Conservation (phyloP, 2,113 vertebrate species). For the Periophthalmodon schlosseri region DNA sequence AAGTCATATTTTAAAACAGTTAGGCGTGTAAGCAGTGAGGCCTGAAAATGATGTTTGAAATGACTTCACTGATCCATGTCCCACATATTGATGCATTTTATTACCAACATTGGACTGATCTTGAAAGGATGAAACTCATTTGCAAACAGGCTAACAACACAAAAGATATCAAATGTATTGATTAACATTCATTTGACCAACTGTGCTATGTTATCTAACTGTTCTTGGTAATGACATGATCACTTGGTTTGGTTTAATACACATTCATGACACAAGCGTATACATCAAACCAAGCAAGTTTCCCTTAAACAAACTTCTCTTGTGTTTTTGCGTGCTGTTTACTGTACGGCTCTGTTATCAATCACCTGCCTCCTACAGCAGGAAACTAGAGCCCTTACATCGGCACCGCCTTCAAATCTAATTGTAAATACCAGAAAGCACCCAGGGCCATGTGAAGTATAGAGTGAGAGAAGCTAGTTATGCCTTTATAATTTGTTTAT, state of each 20-base stretch:
- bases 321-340: constrained; percentile 10
- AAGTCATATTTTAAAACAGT: too few species aligned
- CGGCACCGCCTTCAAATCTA: constrained; percentile 30
- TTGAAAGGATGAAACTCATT: neutral
- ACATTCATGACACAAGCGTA: too few species aligned
- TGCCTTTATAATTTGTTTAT: constrained; percentile 40
- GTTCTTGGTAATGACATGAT: too few species aligned
- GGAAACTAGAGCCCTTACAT: constrained; percentile 28
- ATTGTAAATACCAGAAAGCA: constrained; percentile 29
- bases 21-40: too few species aligned
- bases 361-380: constrained; percentile 24
- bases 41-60: too few species aligned
- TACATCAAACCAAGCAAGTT: neutral
- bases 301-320: constrained; percentile 27
- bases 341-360: constrained; percentile 30
- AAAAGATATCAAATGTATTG: neutral
- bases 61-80: too few species aligned
- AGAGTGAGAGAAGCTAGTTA: constrained; percentile 21
- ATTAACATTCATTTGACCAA: neutral
- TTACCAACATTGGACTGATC: too few species aligned
- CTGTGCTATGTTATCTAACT: too few species aligned
- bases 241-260: too few species aligned
- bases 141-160: neutral
- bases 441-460: constrained; percentile 19
- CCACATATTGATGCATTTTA: too few species aligned